Evolutionary conservation across 2,888 invertebrate species (phyloP).

Genomic region (Fragum sueziense): DNA sequence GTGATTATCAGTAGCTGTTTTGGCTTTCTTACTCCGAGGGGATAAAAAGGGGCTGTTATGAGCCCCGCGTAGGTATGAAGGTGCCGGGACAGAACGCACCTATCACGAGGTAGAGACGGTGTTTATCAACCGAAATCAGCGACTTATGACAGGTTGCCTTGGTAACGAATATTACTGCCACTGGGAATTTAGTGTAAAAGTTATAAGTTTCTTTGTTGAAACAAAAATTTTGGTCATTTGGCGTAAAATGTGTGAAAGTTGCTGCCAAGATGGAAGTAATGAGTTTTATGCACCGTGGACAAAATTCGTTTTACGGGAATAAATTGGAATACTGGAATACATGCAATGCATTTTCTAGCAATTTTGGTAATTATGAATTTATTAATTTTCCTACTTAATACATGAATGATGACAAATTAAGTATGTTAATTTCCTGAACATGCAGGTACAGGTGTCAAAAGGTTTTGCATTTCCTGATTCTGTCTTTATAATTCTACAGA

Average conservation of each 20-base stretch:
- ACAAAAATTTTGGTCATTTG: constrained; percentile 51
- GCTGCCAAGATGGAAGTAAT: constrained; percentile 30
- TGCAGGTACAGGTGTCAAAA: too few species aligned
- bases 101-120: constrained; percentile 46
- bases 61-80: constrained; percentile 17
- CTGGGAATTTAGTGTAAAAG: constrained; percentile 61
- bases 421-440: too few species aligned
- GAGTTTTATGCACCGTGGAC: constrained; percentile 3
- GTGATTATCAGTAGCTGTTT: too few species aligned
- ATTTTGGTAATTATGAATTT: constrained; percentile 9
- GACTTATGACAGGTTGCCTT: constrained; percentile 64
- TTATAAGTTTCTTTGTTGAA: constrained; percentile 64
- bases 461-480: too few species aligned
- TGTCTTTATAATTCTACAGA: too few species aligned
- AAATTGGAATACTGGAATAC: constrained; percentile 20
- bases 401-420: too few species aligned
- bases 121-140: constrained; percentile 62
- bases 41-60: constrained; percentile 14
- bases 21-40: constrained; percentile 7
- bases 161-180: constrained; percentile 58
- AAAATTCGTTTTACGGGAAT: not conserved
- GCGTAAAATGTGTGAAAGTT: constrained; percentile 27
- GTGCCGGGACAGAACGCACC: constrained; percentile 26
- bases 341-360: not conserved
- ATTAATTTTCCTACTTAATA: too few species aligned